These are phyloP conservation scores for Andrena marginata DNA, from an alignment of 2,888 invertebrate genomes.

Conservation along the genomic window DNA sequence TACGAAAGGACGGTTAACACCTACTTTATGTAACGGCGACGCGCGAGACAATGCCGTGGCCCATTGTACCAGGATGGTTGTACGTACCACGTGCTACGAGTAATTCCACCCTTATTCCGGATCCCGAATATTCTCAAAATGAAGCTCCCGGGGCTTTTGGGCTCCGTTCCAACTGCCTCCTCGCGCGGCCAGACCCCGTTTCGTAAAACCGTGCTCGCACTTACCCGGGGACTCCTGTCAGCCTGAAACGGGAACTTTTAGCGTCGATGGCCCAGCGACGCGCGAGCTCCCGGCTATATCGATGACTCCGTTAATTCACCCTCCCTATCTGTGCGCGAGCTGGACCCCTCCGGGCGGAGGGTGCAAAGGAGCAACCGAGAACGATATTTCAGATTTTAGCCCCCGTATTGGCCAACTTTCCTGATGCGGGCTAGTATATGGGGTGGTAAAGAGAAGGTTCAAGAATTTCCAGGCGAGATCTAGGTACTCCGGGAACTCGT, in stretches of 20 bases:
- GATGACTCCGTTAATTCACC: background rate
- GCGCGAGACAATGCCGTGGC: slow-evolving; percentile 64
- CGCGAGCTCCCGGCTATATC: background rate
- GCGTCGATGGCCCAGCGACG: slow-evolving; percentile 13
- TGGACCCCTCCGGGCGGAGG: background rate
- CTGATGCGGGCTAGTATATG: background rate
- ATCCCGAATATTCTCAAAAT: slow-evolving; percentile 69
- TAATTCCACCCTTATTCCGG: slow-evolving; percentile 69
- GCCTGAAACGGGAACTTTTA: slow-evolving; percentile 56
- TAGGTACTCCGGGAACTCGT: slow-evolving; percentile 9
- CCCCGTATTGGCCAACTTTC: background rate
- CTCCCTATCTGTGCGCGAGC: background rate
- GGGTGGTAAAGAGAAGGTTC: slow-evolving; percentile 6
- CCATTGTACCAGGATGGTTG: slow-evolving; percentile 60
- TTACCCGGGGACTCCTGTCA: slow-evolving; percentile 41
- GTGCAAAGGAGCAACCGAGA: background rate
- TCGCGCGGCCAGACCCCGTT: slow-evolving; percentile 40
- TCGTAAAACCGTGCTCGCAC: slow-evolving; percentile 40
- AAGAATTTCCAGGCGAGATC: slow-evolving; percentile 10
- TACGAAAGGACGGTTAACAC: slow-evolving; percentile 66
- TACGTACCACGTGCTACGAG: slow-evolving; percentile 66
- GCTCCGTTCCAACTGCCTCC: slow-evolving; percentile 64
- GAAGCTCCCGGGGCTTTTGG: slow-evolving; percentile 62
- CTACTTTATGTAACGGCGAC: slow-evolving; percentile 69
- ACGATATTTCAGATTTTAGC: slow-evolving; percentile 9